Percentiles rank a stretch among this genome's conserved stretches.
phyloP scores from a whole-genome alignment of 1,140 invertebrate species.

The Oncopeltus fasciatus region DNA sequence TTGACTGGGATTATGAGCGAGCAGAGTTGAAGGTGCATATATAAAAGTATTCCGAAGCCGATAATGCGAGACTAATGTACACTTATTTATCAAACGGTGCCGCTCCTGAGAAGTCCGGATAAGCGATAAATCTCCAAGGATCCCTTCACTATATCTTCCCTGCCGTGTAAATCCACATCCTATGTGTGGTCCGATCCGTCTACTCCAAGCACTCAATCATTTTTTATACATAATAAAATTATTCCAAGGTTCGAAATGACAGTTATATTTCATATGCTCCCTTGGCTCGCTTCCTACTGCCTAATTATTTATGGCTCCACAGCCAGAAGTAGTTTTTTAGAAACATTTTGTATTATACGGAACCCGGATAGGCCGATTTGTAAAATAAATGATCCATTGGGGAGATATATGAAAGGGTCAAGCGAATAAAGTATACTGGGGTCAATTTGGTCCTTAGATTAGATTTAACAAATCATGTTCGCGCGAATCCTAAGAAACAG shows the following conservation, averaged over 20 bases:
- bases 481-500: background rate
- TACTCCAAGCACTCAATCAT: background rate
- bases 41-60: slow-evolving; percentile 1
- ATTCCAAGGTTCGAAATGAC: slow-evolving; percentile 1
- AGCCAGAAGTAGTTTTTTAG: background rate
- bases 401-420: slow-evolving; percentile 3
- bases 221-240: slow-evolving; percentile 11
- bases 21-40: background rate
- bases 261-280: slow-evolving; percentile 4
- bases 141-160: slow-evolving; percentile 4
- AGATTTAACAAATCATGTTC: background rate
- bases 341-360: background rate
- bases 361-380: background rate
- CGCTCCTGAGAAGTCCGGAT: background rate
- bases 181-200: slow-evolving; percentile 4
- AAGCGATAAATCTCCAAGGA: slow-evolving; percentile 5
- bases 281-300: background rate
- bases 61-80: slow-evolving; percentile 10
- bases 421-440: background rate
- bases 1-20: background rate
- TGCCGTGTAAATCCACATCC: slow-evolving; percentile 4
- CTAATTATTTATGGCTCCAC: background rate
- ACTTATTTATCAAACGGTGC: slow-evolving; percentile 5
- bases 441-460: background rate
- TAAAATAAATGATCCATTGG: background rate